Evolutionary conservation across 2,113 vertebrate genomes (phyloP).

Genomic region (Gila orcuttii): DNA sequence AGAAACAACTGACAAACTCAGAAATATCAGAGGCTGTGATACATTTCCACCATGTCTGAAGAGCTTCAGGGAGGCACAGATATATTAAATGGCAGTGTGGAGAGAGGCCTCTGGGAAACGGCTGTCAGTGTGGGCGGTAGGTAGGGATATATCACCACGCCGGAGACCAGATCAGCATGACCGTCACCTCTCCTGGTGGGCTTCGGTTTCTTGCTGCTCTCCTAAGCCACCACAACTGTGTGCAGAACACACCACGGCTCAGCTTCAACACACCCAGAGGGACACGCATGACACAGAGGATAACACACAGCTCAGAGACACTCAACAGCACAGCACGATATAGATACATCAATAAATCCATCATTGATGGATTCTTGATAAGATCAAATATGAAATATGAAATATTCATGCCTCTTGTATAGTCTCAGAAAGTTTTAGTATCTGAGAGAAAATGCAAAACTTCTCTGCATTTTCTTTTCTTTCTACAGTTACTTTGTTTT

Average conservation of each 20-base stretch:
- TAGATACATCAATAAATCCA: not conserved
- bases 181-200: constrained; percentile 24
- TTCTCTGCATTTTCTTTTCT: not conserved
- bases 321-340: too few species aligned
- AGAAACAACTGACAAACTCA: constrained; percentile 2
- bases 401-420: not conserved
- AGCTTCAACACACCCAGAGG: not conserved
- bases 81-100: constrained; percentile 10
- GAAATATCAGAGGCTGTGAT: constrained; percentile 27
- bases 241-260: not conserved
- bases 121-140: not conserved
- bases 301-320: not conserved
- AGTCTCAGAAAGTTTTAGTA: not conserved
- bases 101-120: not conserved
- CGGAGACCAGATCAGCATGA: constrained; percentile 32
- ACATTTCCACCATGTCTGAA: not conserved
- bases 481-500: too few species aligned
- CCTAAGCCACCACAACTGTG: not conserved
- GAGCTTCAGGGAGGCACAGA: constrained; percentile 6
- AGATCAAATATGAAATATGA: not conserved
- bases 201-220: not conserved
- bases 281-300: not conserved
- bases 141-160: not conserved
- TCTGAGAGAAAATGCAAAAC: not conserved
- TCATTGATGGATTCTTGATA: not conserved